These are phyloP conservation scores for Physocephala rufipes DNA, from an alignment of 2,888 invertebrate genomes.

Conservation along the genomic window DNA sequence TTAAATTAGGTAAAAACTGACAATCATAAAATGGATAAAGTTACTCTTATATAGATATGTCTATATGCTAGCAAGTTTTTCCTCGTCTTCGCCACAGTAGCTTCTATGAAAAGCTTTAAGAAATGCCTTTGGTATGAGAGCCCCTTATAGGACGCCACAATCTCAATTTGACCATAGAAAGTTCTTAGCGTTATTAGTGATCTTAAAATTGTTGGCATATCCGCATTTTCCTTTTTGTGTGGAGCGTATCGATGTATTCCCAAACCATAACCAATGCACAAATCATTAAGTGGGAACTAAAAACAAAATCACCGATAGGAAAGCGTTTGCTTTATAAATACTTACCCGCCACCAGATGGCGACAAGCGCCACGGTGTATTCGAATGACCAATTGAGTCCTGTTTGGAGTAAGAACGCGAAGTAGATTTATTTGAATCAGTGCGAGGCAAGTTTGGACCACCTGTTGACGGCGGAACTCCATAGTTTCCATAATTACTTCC, in stretches of 20 bases:
- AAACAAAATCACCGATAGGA: background rate
- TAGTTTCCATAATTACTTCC: conserved; percentile 92
- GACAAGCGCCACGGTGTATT: conserved; percentile 65
- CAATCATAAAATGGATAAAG: too few species aligned
- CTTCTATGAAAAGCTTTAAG: too few species aligned
- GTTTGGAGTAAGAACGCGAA: conserved; percentile 76
- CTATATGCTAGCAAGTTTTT: too few species aligned
- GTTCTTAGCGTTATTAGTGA: too few species aligned
- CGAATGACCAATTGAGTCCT: conserved; percentile 67
- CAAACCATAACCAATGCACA: background rate
- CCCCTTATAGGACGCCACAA: too few species aligned
- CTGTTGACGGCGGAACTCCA: conserved; percentile 70
- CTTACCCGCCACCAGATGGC: conserved; percentile 66
- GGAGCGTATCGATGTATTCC: background rate
- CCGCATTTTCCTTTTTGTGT: too few species aligned
- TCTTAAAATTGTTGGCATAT: too few species aligned
- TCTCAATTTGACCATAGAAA: too few species aligned
- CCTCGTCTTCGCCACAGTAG: too few species aligned
- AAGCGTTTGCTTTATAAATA: conserved; percentile 32
- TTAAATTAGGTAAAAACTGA: too few species aligned
- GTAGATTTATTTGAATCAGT: conserved; percentile 73
- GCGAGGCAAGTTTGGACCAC: conserved; percentile 68
- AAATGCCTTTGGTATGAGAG: too few species aligned
- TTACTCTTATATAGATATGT: too few species aligned
- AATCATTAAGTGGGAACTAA: background rate